Percentiles rank a stretch among this genome's conserved stretches.
Evolutionary conservation across 2,888 invertebrate species (phyloP).

Genomic region (Brachypalpus laphriformis): DNA sequence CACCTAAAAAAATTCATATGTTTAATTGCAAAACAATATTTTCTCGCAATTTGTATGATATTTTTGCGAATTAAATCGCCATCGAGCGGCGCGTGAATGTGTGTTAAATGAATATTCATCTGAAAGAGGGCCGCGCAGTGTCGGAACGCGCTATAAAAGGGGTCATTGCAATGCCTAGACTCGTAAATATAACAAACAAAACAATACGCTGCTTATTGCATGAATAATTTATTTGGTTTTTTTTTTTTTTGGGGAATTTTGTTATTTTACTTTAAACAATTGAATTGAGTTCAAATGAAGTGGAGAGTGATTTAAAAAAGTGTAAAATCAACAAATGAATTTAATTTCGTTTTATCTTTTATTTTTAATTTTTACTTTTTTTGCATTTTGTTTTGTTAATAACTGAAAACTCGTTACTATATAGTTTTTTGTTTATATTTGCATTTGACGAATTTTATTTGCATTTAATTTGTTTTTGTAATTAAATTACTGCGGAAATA

Average conservation of each 20-base stretch:
- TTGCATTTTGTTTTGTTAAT: constrained; percentile 4
- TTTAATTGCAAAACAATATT: constrained; percentile 17
- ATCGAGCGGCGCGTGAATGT: constrained; percentile 1
- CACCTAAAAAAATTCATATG: background rate
- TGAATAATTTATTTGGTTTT: constrained; percentile 49
- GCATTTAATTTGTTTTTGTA: constrained; percentile 48
- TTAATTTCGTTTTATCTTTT: constrained; percentile 22
- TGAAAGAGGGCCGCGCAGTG: background rate
- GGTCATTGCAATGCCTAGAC: constrained; percentile 46
- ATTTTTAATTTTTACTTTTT: background rate
- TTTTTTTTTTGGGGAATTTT: constrained; percentile 16
- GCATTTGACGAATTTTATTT: constrained; percentile 39
- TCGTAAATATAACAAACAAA: constrained; percentile 26
- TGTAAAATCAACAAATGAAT: constrained; percentile 34
- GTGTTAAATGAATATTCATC: constrained; percentile 51
- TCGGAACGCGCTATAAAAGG: constrained; percentile 7
- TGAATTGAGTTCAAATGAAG: constrained; percentile 42
- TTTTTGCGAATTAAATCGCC: background rate
- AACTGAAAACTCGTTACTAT: constrained; percentile 36
- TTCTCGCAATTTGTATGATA: constrained; percentile 3
- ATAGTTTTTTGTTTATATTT: constrained; percentile 4
- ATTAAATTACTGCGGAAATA: constrained; percentile 35
- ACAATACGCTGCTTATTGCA: constrained; percentile 47
- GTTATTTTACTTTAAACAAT: constrained; percentile 42
- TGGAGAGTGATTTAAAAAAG: constrained; percentile 43